These are phyloP conservation scores for Rambutsinella grinnellia DNA, from an alignment of 2,888 invertebrate species.

Conservation along the genomic window DNA sequence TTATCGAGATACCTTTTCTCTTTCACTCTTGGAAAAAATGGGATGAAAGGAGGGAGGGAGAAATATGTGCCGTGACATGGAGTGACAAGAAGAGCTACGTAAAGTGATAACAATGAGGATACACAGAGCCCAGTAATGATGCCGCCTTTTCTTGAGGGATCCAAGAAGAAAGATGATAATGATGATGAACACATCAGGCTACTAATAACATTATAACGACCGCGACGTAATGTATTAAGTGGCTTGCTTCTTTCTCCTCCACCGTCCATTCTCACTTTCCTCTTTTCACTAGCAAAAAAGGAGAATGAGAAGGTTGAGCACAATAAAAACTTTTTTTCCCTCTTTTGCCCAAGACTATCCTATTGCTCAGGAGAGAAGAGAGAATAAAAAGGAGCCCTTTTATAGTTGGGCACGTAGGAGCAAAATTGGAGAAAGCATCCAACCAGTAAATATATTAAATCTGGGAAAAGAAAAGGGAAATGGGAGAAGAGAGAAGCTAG, in stretches of 20 bases:
- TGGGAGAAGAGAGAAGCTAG: not conserved
- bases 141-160: not conserved
- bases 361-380: slow-evolving; percentile 11
- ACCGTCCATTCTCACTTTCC: slow-evolving; percentile 5
- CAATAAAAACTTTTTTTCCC: slow-evolving; percentile 9
- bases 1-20: too few relatives aligned
- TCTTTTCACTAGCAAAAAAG: not conserved
- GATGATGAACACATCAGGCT: slow-evolving; percentile 35
- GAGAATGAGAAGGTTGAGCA: not conserved
- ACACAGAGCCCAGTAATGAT: not conserved
- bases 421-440: slow-evolving; percentile 14
- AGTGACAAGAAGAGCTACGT: slow-evolving; percentile 59
- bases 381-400: not conserved
- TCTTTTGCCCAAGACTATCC: not conserved
- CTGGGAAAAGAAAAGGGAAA: slow-evolving; percentile 2
- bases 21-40: not conserved
- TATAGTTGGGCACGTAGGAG: not conserved
- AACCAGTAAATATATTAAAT: slow-evolving; percentile 11
- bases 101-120: slow-evolving; percentile 1
- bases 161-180: not conserved
- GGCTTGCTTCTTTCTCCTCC: slow-evolving; percentile 19
- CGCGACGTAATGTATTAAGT: slow-evolving; percentile 45
- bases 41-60: slow-evolving; percentile 18
- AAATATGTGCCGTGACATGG: slow-evolving; percentile 52
- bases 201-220: slow-evolving; percentile 55